Evolutionary conservation across 1,140 invertebrate species (phyloP).

Genomic region (Drosophila virilis): DNA sequence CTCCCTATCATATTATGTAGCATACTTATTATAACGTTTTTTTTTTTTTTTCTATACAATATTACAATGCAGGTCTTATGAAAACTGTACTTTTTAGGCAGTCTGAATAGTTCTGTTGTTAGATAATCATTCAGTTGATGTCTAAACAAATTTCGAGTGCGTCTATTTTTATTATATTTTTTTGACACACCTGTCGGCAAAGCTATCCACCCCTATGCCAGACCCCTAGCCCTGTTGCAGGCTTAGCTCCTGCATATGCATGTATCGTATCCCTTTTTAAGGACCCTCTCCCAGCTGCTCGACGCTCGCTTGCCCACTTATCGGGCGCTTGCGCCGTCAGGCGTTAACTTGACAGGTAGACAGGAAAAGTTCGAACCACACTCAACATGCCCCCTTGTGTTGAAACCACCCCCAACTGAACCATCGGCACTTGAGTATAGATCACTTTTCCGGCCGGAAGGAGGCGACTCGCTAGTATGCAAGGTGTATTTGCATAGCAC

Average conservation of each 20-base stretch:
- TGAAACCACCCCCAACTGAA: constrained; percentile 47
- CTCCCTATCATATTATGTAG: neutral
- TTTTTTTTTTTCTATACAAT: too few species aligned
- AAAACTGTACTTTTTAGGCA: constrained; percentile 47
- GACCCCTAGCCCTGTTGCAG: constrained; percentile 53
- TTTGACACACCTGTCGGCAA: constrained; percentile 58
- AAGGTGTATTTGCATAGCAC: constrained; percentile 78
- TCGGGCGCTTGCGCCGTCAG: constrained; percentile 63
- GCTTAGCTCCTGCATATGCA: constrained; percentile 34
- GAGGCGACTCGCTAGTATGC: constrained; percentile 47
- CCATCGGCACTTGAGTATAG: constrained; percentile 51
- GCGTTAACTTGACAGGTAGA: constrained; percentile 79
- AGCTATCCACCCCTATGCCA: constrained; percentile 63
- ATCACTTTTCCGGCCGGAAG: constrained; percentile 73
- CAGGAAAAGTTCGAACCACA: constrained; percentile 56
- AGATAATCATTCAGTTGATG: constrained; percentile 55
- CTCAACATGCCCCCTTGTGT: constrained; percentile 10
- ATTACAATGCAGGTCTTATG: neutral
- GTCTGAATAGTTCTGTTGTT: constrained; percentile 33
- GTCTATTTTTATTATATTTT: constrained; percentile 15
- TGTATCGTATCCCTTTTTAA: constrained; percentile 60
- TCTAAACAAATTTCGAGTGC: constrained; percentile 62
- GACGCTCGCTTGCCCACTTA: constrained; percentile 45
- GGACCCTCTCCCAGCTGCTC: constrained; percentile 64
- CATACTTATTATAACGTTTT: constrained; percentile 1